Conservation (phyloP, 2,888 invertebrate species). For the Aproaerema taeniolella region DNA sequence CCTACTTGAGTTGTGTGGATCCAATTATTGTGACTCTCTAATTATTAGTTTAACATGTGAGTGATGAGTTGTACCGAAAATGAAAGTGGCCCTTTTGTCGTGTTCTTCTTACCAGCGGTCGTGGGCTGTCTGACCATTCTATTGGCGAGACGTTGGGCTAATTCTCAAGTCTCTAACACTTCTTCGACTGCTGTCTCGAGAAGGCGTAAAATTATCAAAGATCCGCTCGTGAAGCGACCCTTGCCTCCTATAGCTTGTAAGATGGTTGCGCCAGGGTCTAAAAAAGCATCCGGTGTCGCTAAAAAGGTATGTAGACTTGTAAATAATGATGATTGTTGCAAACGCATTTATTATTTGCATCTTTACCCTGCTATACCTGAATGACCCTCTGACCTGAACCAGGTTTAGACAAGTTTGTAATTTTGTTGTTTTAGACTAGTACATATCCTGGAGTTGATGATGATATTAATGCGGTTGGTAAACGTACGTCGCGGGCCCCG, state of each 20-base stretch:
- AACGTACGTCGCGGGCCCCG: conserved; percentile 45
- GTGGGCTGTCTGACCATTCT: conserved; percentile 73
- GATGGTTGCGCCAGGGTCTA: conserved; percentile 63
- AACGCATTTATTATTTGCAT: too few relatives aligned
- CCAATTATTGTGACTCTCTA: conserved; percentile 48
- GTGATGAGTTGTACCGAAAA: conserved; percentile 78
- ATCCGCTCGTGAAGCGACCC: conserved; percentile 65
- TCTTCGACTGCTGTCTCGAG: conserved; percentile 68
- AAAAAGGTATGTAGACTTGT: conserved; percentile 63
- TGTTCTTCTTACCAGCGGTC: conserved; percentile 73
- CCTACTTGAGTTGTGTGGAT: conserved; percentile 17
- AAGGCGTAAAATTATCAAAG: conserved; percentile 71
- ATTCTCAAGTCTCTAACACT: conserved; percentile 61
- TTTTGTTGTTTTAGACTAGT: too few relatives aligned
- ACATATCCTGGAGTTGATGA: too few relatives aligned
- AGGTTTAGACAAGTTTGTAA: too few relatives aligned
- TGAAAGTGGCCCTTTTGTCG: conserved; percentile 76
- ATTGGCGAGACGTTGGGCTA: conserved; percentile 69
- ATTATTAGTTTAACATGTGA: conserved; percentile 69
- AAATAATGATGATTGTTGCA: too few relatives aligned
- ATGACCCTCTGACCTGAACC: too few relatives aligned
- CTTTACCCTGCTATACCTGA: too few relatives aligned
- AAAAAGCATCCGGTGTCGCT: conserved; percentile 48
- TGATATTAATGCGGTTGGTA: conserved; percentile 48
- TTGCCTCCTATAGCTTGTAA: conserved; percentile 59